phyloP scores from a whole-genome alignment of 2,888 invertebrate genomes.

The Drosophila pegasa region DNA sequence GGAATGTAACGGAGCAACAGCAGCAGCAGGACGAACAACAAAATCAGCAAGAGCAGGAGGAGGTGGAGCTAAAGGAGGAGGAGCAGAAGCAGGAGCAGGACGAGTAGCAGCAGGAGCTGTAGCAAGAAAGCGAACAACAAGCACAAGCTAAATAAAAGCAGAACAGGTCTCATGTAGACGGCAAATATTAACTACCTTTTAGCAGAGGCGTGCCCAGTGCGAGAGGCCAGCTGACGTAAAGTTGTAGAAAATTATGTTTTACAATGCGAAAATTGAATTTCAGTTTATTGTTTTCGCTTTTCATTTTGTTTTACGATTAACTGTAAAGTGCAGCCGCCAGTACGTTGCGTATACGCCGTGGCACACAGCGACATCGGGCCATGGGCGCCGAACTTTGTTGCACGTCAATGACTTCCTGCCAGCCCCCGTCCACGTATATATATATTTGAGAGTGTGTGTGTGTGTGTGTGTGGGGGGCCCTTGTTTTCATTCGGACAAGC shows the following conservation, averaged over 20 bases:
- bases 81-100: not conserved
- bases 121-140: constrained; percentile 16
- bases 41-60: not conserved
- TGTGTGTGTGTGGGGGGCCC: constrained; percentile 15
- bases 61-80: not conserved
- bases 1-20: constrained; percentile 48
- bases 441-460: constrained; percentile 14
- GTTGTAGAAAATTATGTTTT: constrained; percentile 81
- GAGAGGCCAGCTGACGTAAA: constrained; percentile 63
- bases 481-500: constrained; percentile 37
- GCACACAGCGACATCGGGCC: constrained; percentile 9
- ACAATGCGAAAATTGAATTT: constrained; percentile 82
- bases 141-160: constrained; percentile 4
- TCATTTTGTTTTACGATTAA: constrained; percentile 73
- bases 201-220: constrained; percentile 41
- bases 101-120: constrained; percentile 4
- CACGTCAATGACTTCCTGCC: constrained; percentile 61
- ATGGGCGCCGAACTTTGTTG: constrained; percentile 47
- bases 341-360: constrained; percentile 35
- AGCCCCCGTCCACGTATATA: not conserved
- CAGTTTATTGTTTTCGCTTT: constrained; percentile 72
- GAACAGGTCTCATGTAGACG: constrained; percentile 46
- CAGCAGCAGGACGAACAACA: constrained; percentile 13
- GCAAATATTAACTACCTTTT: constrained; percentile 76
- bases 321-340: constrained; percentile 68